Evolutionary conservation across 2,113 vertebrate genomes (phyloP).

Genomic region (Limanda limanda): DNA sequence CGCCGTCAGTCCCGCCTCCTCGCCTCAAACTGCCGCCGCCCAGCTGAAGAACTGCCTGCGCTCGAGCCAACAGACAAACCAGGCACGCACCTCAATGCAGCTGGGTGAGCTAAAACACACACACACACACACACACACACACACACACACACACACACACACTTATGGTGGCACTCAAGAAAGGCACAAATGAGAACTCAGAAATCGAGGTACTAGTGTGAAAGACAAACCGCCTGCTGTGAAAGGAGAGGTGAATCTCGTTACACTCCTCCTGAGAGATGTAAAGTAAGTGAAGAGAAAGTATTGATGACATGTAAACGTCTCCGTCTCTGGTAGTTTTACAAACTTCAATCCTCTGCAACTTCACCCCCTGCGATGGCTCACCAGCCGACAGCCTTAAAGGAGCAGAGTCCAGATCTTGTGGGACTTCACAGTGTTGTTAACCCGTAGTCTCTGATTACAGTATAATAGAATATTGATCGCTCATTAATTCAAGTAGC

Average conservation of each 20-base stretch:
- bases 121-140: neutral
- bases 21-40: constrained; percentile 84
- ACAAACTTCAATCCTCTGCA: constrained; percentile 5
- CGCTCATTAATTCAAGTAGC: constrained; percentile 56
- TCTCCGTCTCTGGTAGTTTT: constrained; percentile 22
- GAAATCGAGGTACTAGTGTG: neutral
- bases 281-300: constrained; percentile 15
- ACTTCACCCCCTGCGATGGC: neutral
- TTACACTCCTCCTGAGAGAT: constrained; percentile 25
- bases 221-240: constrained; percentile 9
- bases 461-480: constrained; percentile 68
- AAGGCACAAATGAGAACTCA: neutral
- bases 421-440: constrained; percentile 39
- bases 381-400: constrained; percentile 4
- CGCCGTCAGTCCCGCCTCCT: constrained; percentile 75
- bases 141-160: constrained; percentile 16
- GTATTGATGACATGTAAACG: constrained; percentile 15
- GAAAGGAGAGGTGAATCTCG: constrained; percentile 7
- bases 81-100: constrained; percentile 85
- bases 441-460: constrained; percentile 30
- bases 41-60: constrained; percentile 88
- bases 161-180: neutral
- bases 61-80: constrained; percentile 86
- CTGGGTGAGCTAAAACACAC: constrained; percentile 82
- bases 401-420: constrained; percentile 35